phyloP scores from a whole-genome alignment of 2,797 vertebrate species.

The Neosilurus mollespiculum region DNA sequence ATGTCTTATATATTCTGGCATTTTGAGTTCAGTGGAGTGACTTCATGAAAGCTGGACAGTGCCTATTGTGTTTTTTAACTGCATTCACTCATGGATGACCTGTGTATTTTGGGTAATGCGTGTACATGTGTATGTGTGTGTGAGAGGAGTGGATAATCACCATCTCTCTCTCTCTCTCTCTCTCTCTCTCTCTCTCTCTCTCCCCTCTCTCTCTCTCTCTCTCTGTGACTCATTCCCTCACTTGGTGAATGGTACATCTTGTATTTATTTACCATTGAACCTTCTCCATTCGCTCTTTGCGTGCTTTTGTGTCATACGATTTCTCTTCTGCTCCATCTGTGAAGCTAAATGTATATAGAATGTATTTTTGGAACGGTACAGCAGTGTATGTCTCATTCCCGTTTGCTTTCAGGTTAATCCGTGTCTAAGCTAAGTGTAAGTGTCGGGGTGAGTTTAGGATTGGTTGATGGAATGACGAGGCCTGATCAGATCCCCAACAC shows the following conservation, averaged over 20 bases:
- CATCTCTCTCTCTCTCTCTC: slow-evolving; percentile 28
- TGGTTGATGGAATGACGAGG: neutral
- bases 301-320: slow-evolving; percentile 42
- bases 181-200: neutral
- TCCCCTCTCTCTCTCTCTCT: too few species aligned
- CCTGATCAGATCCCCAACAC: neutral
- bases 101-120: slow-evolving; percentile 14
- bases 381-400: slow-evolving; percentile 54
- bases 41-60: slow-evolving; percentile 20
- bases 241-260: slow-evolving; percentile 46
- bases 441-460: neutral
- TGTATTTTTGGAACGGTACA: slow-evolving; percentile 56
- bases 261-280: slow-evolving; percentile 50
- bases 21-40: slow-evolving; percentile 1
- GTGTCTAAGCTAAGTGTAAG: slow-evolving; percentile 53
- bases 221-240: slow-evolving; percentile 25
- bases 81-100: slow-evolving; percentile 22
- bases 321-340: slow-evolving; percentile 55
- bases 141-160: slow-evolving; percentile 40
- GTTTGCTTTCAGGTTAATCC: slow-evolving; percentile 42
- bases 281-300: slow-evolving; percentile 29
- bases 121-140: slow-evolving; percentile 35
- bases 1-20: slow-evolving; percentile 3
- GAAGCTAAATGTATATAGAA: slow-evolving; percentile 62
- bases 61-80: neutral